Base-by-base conservation (phyloP, 2,113 vertebrate genomes). In the Chionis minor region DNA sequence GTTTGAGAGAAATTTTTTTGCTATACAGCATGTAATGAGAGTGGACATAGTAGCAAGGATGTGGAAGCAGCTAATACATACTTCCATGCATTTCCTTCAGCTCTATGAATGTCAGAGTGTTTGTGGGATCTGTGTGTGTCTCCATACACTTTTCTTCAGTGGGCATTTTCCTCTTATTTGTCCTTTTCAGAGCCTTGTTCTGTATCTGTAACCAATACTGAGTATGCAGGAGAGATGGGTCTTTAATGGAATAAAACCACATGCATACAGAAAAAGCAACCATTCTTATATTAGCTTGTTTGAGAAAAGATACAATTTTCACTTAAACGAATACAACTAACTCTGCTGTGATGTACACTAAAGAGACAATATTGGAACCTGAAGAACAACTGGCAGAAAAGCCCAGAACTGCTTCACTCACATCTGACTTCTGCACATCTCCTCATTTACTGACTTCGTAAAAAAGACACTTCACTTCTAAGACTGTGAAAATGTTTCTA, bases 401-500 rank as follows among this genome's bases (percentile, higher is more conserved):
- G 4, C 11, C 38, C 20, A 56, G 58, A 88, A 63, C 14, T 44
- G 2, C 45, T 73, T 86, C 45, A 72, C 12, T 84, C 40, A 65
- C 16, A 22, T 74, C 38, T 87, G 45, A 54, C 33, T 88, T 86
- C 61, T 88, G 19, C 54, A 91, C 11, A 74, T 85, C 42, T 89
- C 27, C 47, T 92, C 81, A 71, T 86, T 95, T 95, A 81, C 82
- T 72, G 38, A 38, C 83, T 91, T 22, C 28, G 8, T 61, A 94
- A 70, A 33, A 95, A 94, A 85, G 84, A 66, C n/a, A 86, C 55
- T 95, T 92, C 35, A 42, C 28, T 95, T 45, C 20, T 55, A 80
- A 92, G 33, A 81, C 40, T 69, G 63, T 77, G 75, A 67, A 94
- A 82, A 40, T 82, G 26, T 95, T 93, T 95, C 82, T 82, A 47